A percentile compares a stretch with the other conserved stretches of the same genome.
These are phyloP conservation scores for Paramuricea clavata DNA, from an alignment of 92 coral and sea anemone genomes.

Conservation along the genomic window DNA sequence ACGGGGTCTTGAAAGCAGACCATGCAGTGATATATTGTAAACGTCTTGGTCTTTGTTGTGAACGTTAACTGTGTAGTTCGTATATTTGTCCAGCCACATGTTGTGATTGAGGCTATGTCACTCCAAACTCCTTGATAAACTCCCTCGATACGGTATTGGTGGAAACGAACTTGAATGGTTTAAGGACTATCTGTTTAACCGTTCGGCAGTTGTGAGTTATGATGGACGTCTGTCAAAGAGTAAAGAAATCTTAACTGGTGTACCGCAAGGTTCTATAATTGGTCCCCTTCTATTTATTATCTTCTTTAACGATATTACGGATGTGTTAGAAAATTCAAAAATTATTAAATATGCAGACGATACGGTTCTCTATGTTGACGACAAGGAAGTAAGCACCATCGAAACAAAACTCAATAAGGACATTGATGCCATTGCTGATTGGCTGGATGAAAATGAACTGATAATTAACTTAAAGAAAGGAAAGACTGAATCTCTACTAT, in stretches of 20 bases:
- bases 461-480: constrained; percentile 33
- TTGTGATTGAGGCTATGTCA: too few relatives aligned
- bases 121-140: background rate
- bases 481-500: constrained; percentile 23
- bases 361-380: background rate
- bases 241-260: constrained; percentile 5
- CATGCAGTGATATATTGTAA: too few relatives aligned
- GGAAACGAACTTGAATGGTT: background rate
- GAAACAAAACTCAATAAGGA: constrained; percentile 12
- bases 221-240: background rate
- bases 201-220: background rate
- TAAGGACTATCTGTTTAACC: background rate
- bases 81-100: too few relatives aligned
- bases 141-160: background rate
- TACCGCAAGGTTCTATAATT: constrained; percentile 23
- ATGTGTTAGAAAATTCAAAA: constrained; percentile 16
- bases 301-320: constrained; percentile 27
- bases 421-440: background rate
- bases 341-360: constrained; percentile 26
- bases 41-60: too few relatives aligned
- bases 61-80: too few relatives aligned
- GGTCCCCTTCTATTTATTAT: constrained; percentile 13
- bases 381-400: constrained; percentile 10
- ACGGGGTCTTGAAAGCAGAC: too few relatives aligned
- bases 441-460: constrained; percentile 21